A percentile compares a stretch with the other conserved stretches of the same genome.
Evolutionary conservation across 2,888 invertebrate species (phyloP).

Genomic region (Lymantria dispar): DNA sequence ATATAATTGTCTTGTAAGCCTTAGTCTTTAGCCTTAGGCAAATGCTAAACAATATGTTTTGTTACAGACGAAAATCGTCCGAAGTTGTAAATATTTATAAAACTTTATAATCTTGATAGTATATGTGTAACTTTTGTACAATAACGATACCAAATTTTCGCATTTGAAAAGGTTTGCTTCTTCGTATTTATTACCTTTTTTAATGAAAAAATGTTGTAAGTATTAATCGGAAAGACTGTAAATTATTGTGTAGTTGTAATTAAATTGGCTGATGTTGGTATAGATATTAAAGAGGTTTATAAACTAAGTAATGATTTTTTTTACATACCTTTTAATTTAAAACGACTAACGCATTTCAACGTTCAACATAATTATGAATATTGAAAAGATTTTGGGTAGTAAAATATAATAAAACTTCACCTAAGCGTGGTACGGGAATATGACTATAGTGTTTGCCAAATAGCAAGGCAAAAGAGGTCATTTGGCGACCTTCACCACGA

Average conservation of each 20-base stretch:
- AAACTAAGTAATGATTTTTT: slow-evolving; percentile 50
- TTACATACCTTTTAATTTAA: not conserved
- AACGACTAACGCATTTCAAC: not conserved
- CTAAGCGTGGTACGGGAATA: too few species aligned
- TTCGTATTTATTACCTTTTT: slow-evolving; percentile 75
- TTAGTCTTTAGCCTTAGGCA: slow-evolving; percentile 61
- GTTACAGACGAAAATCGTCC: slow-evolving; percentile 63
- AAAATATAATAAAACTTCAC: too few species aligned
- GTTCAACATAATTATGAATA: not conserved
- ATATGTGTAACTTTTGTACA: slow-evolving; percentile 75
- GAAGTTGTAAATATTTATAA: slow-evolving; percentile 68
- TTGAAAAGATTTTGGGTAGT: slow-evolving; percentile 6
- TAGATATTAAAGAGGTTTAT: slow-evolving; percentile 78
- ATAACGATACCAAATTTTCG: slow-evolving; percentile 80
- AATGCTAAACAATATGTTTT: slow-evolving; percentile 58
- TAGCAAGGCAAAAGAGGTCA: too few species aligned
- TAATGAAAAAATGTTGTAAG: slow-evolving; percentile 65
- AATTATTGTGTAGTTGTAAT: slow-evolving; percentile 77
- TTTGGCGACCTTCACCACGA: too few species aligned
- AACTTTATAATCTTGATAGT: slow-evolving; percentile 55
- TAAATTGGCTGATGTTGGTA: slow-evolving; percentile 77
- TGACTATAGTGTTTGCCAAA: too few species aligned
- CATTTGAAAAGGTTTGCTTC: slow-evolving; percentile 75
- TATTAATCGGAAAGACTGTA: slow-evolving; percentile 82
- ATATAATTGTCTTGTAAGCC: slow-evolving; percentile 55